A percentile compares a stretch with the other conserved stretches of the same genome.
These are phyloP conservation scores for Pantherophis guttatus DNA, from an alignment of 2,113 vertebrate species.

Conservation along the genomic window DNA sequence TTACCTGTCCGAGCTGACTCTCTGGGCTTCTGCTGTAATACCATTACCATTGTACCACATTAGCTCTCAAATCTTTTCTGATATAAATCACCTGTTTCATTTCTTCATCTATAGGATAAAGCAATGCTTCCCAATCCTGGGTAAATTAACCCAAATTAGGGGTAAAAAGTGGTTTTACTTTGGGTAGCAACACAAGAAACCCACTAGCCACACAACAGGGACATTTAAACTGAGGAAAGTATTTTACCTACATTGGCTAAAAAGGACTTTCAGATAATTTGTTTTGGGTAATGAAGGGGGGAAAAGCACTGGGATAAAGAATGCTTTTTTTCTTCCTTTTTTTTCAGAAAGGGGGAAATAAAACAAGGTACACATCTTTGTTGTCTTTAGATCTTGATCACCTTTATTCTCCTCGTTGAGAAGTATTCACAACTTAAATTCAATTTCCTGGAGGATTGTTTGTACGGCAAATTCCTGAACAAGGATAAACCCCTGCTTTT, in stretches of 20 bases:
- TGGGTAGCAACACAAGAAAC: neutral
- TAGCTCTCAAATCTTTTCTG: slow-evolving; percentile 82
- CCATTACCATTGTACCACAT: slow-evolving; percentile 50
- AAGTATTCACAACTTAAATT: neutral
- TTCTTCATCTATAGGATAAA: slow-evolving; percentile 83
- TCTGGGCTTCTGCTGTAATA: neutral
- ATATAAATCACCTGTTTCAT: slow-evolving; percentile 81
- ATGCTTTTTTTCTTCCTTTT: neutral
- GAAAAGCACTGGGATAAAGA: neutral
- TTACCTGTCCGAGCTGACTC: no score
- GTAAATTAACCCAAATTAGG: neutral
- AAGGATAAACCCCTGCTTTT: neutral
- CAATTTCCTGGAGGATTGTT: neutral
- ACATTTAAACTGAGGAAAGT: neutral
- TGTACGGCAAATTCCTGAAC: neutral
- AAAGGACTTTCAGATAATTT: neutral
- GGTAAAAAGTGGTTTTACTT: neutral
- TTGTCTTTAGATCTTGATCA: neutral
- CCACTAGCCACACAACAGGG: neutral
- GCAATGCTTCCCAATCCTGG: neutral
- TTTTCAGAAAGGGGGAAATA: neutral
- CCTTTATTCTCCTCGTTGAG: neutral
- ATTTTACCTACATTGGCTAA: neutral
- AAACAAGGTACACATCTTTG: neutral
- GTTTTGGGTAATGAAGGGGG: neutral